Evolutionary conservation across 1,140 invertebrate genomes (phyloP), one percentile per base, ranked within the genome.

Genomic region (Microplitis demolitor): DNA sequence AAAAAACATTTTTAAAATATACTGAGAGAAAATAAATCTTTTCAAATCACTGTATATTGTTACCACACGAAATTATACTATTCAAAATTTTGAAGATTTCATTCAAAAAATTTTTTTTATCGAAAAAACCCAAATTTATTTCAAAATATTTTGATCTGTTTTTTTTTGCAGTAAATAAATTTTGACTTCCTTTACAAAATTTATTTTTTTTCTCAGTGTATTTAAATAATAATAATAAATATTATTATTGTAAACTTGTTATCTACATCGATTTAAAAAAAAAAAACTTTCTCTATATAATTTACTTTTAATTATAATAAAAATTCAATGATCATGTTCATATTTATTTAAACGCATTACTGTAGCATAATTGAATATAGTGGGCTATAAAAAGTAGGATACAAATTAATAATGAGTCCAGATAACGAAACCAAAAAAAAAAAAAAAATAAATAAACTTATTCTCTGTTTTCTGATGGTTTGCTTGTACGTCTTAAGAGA

Each of bases 401-500:
- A 58, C 56, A 58, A 58, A 58, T 58, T 58, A 58, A 58, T 58
- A 58, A 58, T 58, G 56, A 58, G 56, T 31, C 14, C 56, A 54
- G 51, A 54, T 54, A 24, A 24, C 24, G 39, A 45, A 9, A 45
- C 6, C 39, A 5, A 45, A 45, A 45, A 45, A 45, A 45, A 45
- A 45, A 45, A 8, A 45, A 45, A 45, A 45, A 45, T 8, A 39
- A 5, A 8, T 9, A 45, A 45, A 11, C 39, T 45, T 6, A 45
- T 45, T 45, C 39, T 45, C 39, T 45, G 39, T 45, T 45, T 45
- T 45, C 6, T 45, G 39, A 45, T 45, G 39, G 39, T 45, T 45
- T 45, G 39, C 39, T 45, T 58, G 56, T 14, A 24, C 24, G 56
- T 58, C 56, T 58, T 67, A 50, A 67, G 33, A 67, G 66, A 67